These are phyloP conservation scores for Parazoanthus darwini DNA, from an alignment of 92 coral and sea anemone genomes.

Conservation along the genomic window DNA sequence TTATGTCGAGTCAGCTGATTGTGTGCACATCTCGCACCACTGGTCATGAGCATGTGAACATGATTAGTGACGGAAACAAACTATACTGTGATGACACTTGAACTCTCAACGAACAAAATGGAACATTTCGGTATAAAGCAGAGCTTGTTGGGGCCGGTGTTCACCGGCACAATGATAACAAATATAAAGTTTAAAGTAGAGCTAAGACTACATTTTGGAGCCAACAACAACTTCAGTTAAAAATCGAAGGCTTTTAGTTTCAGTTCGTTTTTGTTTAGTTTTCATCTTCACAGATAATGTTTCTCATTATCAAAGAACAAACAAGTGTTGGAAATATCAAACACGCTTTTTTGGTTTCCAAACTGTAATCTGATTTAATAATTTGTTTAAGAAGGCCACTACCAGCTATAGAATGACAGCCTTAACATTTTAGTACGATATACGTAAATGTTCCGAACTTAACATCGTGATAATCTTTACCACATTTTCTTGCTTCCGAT, in stretches of 20 bases:
- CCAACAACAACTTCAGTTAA: background rate
- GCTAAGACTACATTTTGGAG: no score
- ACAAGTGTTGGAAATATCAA: background rate
- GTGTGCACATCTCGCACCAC: background rate
- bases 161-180: background rate
- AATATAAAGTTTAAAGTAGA: no score
- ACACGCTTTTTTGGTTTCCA: background rate
- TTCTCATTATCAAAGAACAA: background rate
- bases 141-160: background rate
- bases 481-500: background rate
- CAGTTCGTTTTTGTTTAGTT: no score
- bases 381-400: no score
- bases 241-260: background rate
- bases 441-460: no score
- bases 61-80: background rate
- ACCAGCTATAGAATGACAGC: no score
- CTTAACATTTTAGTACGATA: no score
- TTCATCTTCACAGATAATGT: background rate
- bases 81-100: background rate
- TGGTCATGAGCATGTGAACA: background rate
- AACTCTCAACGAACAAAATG: no score
- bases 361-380: background rate
- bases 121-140: background rate
- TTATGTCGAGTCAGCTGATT: background rate
- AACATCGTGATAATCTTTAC: no score